Conservation (phyloP, 2,797 vertebrate species). For the Alca torda region DNA sequence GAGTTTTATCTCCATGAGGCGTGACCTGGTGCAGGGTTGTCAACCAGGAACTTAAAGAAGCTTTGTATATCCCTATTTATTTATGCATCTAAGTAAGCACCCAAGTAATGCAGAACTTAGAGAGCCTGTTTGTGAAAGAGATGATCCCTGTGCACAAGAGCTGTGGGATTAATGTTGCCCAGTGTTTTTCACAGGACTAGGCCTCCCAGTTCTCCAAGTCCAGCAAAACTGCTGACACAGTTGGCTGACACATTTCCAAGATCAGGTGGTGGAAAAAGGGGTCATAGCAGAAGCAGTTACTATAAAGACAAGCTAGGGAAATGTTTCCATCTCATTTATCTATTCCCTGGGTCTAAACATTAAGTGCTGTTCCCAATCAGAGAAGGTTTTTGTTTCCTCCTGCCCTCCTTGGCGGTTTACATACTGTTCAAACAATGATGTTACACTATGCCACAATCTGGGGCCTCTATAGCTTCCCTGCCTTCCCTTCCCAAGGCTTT, state of each 20-base stretch:
- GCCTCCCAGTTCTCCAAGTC: not conserved
- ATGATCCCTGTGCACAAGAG: not conserved
- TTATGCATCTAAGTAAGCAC: not conserved
- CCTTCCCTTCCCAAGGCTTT: not conserved
- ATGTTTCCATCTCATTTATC: not conserved
- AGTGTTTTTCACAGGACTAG: not conserved
- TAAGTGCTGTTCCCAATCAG: not conserved
- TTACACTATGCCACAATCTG: not conserved
- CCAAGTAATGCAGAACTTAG: not conserved
- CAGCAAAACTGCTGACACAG: not conserved
- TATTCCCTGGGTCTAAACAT: not conserved
- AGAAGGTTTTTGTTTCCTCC: not conserved
- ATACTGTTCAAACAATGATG: not conserved
- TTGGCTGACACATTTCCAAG: not conserved
- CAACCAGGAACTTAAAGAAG: not conserved
- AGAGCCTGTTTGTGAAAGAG: not conserved
- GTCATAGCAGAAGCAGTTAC: not conserved
- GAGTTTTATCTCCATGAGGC: not conserved
- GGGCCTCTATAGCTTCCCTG: not conserved
- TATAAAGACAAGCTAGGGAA: not conserved
- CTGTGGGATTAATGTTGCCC: not conserved
- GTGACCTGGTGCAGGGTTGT: not conserved
- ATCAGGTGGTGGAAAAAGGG: constrained; percentile 9
- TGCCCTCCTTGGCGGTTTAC: not conserved
- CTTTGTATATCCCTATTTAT: not conserved